These are phyloP conservation scores for Euglossa dilemma DNA, from an alignment of 1,140 invertebrate genomes.

Conservation along the genomic window DNA sequence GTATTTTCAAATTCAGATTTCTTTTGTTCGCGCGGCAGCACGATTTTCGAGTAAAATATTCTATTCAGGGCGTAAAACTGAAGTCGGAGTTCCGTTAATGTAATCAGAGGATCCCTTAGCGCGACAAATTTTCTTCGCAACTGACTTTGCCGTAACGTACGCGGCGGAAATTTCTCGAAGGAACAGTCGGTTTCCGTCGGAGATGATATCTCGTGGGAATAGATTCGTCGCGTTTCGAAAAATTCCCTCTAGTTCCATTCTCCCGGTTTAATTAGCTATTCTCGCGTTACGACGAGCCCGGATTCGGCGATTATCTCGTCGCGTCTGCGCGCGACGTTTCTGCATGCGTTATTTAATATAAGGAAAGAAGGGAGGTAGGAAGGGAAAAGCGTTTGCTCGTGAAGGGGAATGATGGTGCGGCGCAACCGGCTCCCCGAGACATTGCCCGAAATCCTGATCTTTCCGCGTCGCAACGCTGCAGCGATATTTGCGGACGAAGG, in stretches of 20 bases:
- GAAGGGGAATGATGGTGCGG: not conserved
- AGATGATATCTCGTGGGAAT: no score
- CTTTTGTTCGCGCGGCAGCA: not conserved
- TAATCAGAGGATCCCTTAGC: not conserved
- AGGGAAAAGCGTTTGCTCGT: not conserved
- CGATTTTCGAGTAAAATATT: not conserved
- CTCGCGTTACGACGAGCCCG: no score
- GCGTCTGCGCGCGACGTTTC: no score
- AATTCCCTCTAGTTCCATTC: no score
- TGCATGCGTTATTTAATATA: not conserved
- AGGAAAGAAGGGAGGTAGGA: not conserved
- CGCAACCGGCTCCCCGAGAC: not conserved
- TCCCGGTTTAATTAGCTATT: no score
- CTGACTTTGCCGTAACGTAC: no score
- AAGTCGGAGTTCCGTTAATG: not conserved
- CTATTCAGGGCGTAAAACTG: not conserved
- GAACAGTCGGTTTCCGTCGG: no score
- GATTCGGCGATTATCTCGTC: no score
- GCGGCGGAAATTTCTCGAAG: no score
- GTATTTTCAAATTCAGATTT: not conserved
- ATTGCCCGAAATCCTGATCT: conserved; percentile 3
- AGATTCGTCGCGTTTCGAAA: no score
- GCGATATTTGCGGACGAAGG: conserved; percentile 33
- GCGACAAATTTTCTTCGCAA: no score
- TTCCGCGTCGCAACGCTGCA: not conserved